A percentile compares a stretch with the other conserved stretches of the same genome.
These are phyloP conservation scores for Synergus itoensis DNA, from an alignment of 2,888 invertebrate species.

Conservation along the genomic window DNA sequence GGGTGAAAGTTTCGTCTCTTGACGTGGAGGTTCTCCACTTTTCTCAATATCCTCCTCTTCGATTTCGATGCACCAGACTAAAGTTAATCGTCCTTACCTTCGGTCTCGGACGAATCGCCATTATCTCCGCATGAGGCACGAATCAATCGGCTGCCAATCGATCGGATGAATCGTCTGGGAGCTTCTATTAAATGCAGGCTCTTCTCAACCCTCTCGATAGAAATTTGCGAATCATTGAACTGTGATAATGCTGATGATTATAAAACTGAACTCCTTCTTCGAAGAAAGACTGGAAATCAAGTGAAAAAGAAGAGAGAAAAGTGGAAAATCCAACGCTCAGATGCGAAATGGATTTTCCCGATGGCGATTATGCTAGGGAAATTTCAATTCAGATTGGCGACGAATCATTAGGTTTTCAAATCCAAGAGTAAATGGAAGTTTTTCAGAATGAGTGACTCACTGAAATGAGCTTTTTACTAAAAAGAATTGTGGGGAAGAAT, in stretches of 20 bases:
- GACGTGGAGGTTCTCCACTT: conserved; percentile 37
- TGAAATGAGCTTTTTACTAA: background rate
- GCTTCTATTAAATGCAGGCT: conserved; percentile 45
- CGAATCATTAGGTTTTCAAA: conserved; percentile 45
- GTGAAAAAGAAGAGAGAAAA: conserved; percentile 16
- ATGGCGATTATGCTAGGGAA: background rate
- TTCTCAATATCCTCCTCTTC: conserved; percentile 45
- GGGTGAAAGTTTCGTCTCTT: conserved; percentile 1
- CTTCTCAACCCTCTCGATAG: background rate
- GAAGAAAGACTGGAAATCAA: background rate
- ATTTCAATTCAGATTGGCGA: conserved; percentile 9
- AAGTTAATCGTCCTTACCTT: conserved; percentile 65
- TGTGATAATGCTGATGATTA: conserved; percentile 48
- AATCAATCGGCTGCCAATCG: conserved; percentile 72
- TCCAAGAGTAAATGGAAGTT: conserved; percentile 25
- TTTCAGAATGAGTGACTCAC: background rate
- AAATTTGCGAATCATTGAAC: conserved; percentile 43
- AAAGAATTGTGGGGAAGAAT: background rate
- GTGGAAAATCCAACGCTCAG: background rate
- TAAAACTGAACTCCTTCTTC: conserved; percentile 47
- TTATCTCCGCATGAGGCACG: conserved; percentile 67
- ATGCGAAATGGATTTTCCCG: background rate
- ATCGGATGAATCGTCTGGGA: conserved; percentile 68
- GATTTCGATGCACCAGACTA: conserved; percentile 63
- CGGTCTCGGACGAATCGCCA: conserved; percentile 62